Evolutionary conservation across 2,113 vertebrate species (phyloP).

Genomic region (Lathamus discolor): DNA sequence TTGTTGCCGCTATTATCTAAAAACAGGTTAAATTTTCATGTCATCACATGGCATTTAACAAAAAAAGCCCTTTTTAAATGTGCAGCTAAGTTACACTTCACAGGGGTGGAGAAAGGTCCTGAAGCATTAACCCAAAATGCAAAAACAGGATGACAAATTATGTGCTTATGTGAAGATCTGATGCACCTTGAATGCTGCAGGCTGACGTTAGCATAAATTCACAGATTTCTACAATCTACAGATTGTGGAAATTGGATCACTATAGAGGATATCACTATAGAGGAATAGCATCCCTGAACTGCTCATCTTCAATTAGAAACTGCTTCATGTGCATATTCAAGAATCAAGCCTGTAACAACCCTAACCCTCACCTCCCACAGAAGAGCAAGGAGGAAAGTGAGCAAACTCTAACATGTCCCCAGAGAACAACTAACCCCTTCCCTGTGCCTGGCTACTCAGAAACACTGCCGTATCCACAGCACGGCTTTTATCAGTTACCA

Average conservation of each 20-base stretch:
- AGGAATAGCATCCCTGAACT: neutral
- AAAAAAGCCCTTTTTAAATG: neutral
- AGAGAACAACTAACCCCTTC: neutral
- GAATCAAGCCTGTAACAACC: neutral
- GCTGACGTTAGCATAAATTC: neutral
- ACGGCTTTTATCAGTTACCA: neutral
- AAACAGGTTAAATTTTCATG: neutral
- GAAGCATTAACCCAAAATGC: neutral
- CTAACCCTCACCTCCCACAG: neutral
- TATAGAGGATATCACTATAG: neutral
- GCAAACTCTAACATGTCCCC: neutral
- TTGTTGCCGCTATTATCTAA: neutral
- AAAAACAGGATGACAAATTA: neutral
- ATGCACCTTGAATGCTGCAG: neutral
- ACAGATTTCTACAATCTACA: neutral
- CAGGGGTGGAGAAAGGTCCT: neutral
- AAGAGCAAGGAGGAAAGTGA: neutral
- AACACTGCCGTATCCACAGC: neutral
- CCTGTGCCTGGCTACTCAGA: neutral
- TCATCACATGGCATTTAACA: neutral
- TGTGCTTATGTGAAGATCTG: neutral
- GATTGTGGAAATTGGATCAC: neutral
- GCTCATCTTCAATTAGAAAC: neutral
- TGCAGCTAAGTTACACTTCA: neutral
- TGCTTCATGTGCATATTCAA: neutral